These are phyloP conservation scores for Amniataba percoides DNA, from an alignment of 2,797 vertebrate genomes.

Conservation along the genomic window DNA sequence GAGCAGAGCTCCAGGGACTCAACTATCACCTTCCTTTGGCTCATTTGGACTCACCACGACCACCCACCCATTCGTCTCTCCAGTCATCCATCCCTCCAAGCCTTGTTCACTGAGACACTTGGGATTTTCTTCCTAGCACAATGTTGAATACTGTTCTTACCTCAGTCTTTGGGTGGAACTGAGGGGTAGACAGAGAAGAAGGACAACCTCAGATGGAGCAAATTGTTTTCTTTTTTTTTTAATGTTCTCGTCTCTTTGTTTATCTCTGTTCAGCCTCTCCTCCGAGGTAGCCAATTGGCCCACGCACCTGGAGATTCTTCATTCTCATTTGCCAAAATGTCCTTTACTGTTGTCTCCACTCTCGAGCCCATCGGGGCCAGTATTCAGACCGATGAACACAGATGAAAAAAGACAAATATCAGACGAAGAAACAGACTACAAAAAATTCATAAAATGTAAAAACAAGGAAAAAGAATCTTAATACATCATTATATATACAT, in stretches of 20 bases:
- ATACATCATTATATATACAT: constrained; percentile 83
- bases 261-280: constrained; percentile 72
- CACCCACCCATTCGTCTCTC: constrained; percentile 74
- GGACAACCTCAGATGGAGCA: constrained; percentile 75
- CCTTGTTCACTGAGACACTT: constrained; percentile 88
- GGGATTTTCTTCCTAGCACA: constrained; percentile 94
- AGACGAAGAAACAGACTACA: constrained; percentile 69
- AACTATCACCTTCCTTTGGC: constrained; percentile 74
- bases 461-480: constrained; percentile 76
- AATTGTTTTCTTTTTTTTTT: constrained; percentile 68
- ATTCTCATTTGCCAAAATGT: constrained; percentile 89
- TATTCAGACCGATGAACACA: constrained; percentile 83
- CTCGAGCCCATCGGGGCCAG: constrained; percentile 56
- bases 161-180: constrained; percentile 90
- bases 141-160: constrained; percentile 91
- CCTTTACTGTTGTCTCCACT: constrained; percentile 86
- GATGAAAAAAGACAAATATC: constrained; percentile 63
- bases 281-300: constrained; percentile 61
- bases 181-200: constrained; percentile 84
- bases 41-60: constrained; percentile 84
- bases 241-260: constrained; percentile 65
- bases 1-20: constrained; percentile 57
- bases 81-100: constrained; percentile 74
- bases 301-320: constrained; percentile 84
- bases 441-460: constrained; percentile 75